phyloP scores from a whole-genome alignment of 2,113 vertebrate species.

The Tautogolabrus adspersus region DNA sequence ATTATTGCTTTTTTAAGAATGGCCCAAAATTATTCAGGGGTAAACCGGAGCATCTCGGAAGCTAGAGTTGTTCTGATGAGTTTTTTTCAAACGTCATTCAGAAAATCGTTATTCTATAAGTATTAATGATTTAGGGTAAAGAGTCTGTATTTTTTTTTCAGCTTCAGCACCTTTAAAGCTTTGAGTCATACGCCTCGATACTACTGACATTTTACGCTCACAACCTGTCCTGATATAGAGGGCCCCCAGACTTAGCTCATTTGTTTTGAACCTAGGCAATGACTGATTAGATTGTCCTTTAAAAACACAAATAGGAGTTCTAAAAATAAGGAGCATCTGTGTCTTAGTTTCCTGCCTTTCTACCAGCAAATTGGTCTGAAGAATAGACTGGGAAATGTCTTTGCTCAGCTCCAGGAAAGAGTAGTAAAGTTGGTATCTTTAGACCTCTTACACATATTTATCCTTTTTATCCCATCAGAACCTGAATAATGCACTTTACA shows the following conservation, averaged over 20 bases:
- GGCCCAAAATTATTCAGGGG: slow-evolving; percentile 59
- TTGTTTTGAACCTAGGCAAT: slow-evolving; percentile 8
- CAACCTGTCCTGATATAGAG: not conserved
- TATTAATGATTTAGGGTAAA: not conserved
- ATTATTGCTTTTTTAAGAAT: slow-evolving; percentile 65
- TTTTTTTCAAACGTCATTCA: not conserved
- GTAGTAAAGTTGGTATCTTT: not conserved
- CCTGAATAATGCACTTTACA: not conserved
- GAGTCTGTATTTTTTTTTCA: not conserved
- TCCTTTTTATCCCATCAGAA: not conserved
- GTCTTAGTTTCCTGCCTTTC: slow-evolving; percentile 34
- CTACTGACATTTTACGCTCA: not conserved
- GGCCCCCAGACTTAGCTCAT: not conserved
- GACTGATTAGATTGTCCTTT: slow-evolving; percentile 22
- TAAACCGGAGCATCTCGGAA: slow-evolving; percentile 76
- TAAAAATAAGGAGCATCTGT: slow-evolving; percentile 37
- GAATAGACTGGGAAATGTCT: slow-evolving; percentile 29
- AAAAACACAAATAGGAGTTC: not conserved
- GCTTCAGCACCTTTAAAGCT: too few relatives aligned
- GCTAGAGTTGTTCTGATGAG: slow-evolving; percentile 50
- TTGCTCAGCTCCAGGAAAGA: slow-evolving; percentile 19
- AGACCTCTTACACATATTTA: not conserved
- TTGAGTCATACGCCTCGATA: too few relatives aligned
- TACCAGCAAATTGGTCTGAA: slow-evolving; percentile 8
- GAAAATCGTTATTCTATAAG: accelerated